Evolutionary conservation across 2,888 invertebrate genomes (phyloP), one percentile per base, ranked within the genome.

Genomic region (Oscheius sp.): DNA sequence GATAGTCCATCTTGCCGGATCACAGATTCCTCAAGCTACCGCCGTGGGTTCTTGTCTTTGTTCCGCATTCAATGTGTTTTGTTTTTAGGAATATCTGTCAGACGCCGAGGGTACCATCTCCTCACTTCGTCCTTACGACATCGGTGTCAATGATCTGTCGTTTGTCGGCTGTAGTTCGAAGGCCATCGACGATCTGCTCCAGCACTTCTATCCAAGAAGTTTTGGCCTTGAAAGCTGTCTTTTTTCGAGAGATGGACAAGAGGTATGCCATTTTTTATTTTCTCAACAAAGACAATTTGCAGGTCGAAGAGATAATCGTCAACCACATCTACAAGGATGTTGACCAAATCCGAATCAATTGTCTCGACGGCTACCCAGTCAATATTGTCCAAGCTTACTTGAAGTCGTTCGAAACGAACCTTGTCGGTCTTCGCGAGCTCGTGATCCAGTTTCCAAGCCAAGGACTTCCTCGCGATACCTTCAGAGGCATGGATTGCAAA

Each of bases 251-350:
- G 50, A 63, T 63, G 50, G 63, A n/a, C 21, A 63, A 3, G 47
- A 32, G 9, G 58, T 58, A 29, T 29, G 33, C n/a, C 2, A 13
- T 21, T 42, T 42, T 42, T 7, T 7, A 7, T 42, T 42, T 42
- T 7, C 42, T 42, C 42, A 42, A 42, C 3, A 42, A 42, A 7
- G 42, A n/a, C 33, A 29, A 13, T 1, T 58, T 33, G 7, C 53
- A 60, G 33, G 60, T 60, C 37, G 60, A 60, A 35, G 35, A 60
- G 37, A 60, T 60, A n/a, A 35, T 60, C 37, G n/a, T 60, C 37
- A 37, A 60, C 60, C 60, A 60, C 3, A 60, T 60, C 9, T 13
- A 37, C 37, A 33, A 37, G 11, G 60, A 60, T 37, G 10, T 60
- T n/a, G 35, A 35, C n/a, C 35, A 60, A 11, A 35, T 60, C 4